Evolutionary conservation across 2,888 invertebrate genomes (phyloP), one percentile per base, ranked within the genome.

Genomic region (Drosophila birchii): DNA sequence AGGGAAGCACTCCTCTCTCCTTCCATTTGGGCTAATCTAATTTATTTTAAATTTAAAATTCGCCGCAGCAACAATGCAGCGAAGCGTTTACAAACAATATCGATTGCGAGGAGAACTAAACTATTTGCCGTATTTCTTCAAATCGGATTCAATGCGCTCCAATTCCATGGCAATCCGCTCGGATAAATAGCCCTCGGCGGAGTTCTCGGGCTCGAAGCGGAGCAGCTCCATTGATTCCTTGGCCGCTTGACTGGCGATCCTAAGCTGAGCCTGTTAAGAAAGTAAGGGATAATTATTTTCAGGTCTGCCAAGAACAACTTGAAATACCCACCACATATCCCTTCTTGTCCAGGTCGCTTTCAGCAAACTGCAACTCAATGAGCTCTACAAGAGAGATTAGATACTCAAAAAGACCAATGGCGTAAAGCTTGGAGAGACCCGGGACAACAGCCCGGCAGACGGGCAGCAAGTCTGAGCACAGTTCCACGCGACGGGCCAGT

Each of bases 391-490:
- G 93, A 0, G 96, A 94, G 26, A 94, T 93, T 85, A 96, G 95
- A 74, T 96, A 93, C 91, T 97, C 97, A 79, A 96, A 97, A 58
- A 96, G 90, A 8, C 96, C 94, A 57, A 97, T 95, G 12, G 95
- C 96, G 94, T 91, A 92, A 1, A 92, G 69, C 73, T 92, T 90
- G 5, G 92, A 92, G 44, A 92, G 81, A 12, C 92, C 92, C 0
- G 96, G 96, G 74, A 95, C 95, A 0, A 96, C 92, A 14, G 94
- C 93, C 57, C 95, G 94, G 9, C 96, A 92, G 0, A 96, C 94
- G 0, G 94, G 93, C 57, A 96, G 88, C 57, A 97, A 89, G 79
- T 96, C 95, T 26, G 93, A 92, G 80, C 96, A 96, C 2, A 96
- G 90, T 57, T 94, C 93, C 32, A 95, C 93, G 92, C 96, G 96